A percentile compares a stretch with the other conserved stretches of the same genome.
Conservation (phyloP, 2,888 invertebrate species). For the Branchipolynoe longqiensis region DNA sequence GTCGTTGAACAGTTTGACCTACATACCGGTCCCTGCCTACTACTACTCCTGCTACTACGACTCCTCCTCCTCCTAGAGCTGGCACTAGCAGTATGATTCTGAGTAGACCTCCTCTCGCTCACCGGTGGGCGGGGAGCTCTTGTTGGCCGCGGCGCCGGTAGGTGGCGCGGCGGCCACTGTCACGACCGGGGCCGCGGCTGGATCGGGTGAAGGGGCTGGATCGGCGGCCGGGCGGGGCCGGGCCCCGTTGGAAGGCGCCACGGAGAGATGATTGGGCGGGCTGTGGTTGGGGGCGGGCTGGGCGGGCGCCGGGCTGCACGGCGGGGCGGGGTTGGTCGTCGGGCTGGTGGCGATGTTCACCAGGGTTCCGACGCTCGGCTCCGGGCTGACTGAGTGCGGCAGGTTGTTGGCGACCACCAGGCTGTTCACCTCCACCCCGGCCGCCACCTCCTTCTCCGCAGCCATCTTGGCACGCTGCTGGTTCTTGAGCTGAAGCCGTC, state of each 20-base stretch:
- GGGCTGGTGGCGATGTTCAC: conserved; percentile 58
- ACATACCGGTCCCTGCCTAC: no score
- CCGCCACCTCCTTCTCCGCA: conserved; percentile 5
- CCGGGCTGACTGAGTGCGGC: neutral
- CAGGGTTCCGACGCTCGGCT: conserved; percentile 23
- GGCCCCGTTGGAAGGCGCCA: neutral
- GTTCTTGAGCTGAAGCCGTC: conserved; percentile 59
- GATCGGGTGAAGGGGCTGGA: neutral
- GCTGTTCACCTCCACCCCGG: neutral
- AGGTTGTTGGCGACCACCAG: conserved; percentile 8
- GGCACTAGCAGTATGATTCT: conserved; percentile 61
- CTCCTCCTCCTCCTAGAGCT: no score
- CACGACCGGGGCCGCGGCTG: neutral
- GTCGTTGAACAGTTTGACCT: no score
- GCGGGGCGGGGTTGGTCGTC: neutral
- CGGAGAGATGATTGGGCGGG: neutral
- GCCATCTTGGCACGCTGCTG: conserved; percentile 56
- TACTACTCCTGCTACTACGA: no score
- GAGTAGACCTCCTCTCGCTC: conserved; percentile 61
- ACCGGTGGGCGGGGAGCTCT: conserved; percentile 60
- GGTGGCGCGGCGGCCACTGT: conserved; percentile 44
- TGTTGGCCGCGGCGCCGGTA: conserved; percentile 58
- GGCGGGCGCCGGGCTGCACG: neutral
- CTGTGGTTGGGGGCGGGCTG: neutral
- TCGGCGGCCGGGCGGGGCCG: neutral